Evolutionary conservation across 1,140 invertebrate species (phyloP).

Genomic region (Luehdorfia chinensis): DNA sequence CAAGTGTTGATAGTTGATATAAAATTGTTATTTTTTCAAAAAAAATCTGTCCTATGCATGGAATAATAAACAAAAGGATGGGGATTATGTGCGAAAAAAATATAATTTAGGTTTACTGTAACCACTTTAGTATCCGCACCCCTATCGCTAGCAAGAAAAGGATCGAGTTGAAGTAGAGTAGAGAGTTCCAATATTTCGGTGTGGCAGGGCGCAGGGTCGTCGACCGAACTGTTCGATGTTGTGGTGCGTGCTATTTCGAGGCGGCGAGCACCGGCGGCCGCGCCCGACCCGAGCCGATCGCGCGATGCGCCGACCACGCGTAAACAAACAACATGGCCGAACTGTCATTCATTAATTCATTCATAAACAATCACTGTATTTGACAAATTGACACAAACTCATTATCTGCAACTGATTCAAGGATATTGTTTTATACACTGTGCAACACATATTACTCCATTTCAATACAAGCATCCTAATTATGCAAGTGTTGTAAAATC

Average conservation of each 20-base stretch:
- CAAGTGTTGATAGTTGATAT: no score
- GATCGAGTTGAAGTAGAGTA: conserved; percentile 37
- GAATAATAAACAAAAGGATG: no score
- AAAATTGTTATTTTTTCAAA: no score
- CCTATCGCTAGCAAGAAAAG: conserved; percentile 12
- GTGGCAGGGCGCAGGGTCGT: conserved; percentile 60
- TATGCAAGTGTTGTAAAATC: no score
- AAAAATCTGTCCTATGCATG: no score
- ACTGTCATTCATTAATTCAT: conserved; percentile 74
- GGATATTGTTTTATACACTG: conserved; percentile 11
- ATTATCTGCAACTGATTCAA: conserved; percentile 33
- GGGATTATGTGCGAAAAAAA: no score
- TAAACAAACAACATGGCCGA: conserved; percentile 71
- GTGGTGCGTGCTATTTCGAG: conserved; percentile 71
- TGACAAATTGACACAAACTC: conserved; percentile 57
- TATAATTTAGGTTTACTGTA: no score
- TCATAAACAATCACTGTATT: conserved; percentile 67
- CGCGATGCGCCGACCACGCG: conserved; percentile 42
- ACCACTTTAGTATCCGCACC: conserved; percentile 14
- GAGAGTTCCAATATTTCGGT: conserved; percentile 69
- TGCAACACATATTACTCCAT: neutral
- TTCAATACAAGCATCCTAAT: neutral
- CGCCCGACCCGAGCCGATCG: conserved; percentile 49
- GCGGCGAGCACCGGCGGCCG: conserved; percentile 47
- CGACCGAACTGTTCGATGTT: conserved; percentile 60